These are phyloP conservation scores for Passer montanus DNA, from an alignment of 2,113 vertebrate species.

Conservation along the genomic window DNA sequence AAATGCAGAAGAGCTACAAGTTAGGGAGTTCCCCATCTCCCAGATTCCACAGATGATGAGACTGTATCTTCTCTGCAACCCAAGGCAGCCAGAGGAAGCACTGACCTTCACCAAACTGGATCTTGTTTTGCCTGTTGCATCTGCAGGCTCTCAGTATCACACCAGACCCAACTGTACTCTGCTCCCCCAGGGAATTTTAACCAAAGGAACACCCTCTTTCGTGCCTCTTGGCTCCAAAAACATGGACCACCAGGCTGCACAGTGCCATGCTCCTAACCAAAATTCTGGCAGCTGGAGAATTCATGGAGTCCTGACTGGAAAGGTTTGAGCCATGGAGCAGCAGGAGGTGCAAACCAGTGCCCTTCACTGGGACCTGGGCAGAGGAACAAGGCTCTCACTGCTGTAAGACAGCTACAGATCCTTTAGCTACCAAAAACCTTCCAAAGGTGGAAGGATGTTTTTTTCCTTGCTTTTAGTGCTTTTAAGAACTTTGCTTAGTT, in stretches of 20 bases:
- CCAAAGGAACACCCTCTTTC: not conserved
- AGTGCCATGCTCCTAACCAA: not conserved
- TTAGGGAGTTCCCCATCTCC: not conserved
- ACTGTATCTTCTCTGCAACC: not conserved
- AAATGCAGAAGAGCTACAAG: fast-evolving
- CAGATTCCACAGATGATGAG: not conserved
- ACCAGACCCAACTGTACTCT: not conserved
- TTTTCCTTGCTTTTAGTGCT: not conserved
- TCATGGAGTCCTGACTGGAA: not conserved
- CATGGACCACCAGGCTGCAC: not conserved
- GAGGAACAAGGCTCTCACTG: not conserved
- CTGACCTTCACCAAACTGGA: not conserved
- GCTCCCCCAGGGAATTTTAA: not conserved
- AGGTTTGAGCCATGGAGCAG: not conserved
- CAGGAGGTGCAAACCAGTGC: not conserved
- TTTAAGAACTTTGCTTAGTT: not conserved
- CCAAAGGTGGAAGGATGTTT: not conserved
- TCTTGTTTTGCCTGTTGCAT: not conserved
- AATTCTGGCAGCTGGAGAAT: not conserved
- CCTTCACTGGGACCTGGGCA: not conserved
- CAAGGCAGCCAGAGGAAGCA: not conserved
- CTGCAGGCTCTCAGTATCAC: not conserved
- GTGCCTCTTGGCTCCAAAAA: not conserved
- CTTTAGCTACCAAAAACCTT: not conserved
- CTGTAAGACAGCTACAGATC: not conserved